A percentile compares a stretch with the other conserved stretches of the same genome.
Conservation (phyloP, 30 jellyfish, hydroid and myxozoan species). For the Aurelia aurita region DNA sequence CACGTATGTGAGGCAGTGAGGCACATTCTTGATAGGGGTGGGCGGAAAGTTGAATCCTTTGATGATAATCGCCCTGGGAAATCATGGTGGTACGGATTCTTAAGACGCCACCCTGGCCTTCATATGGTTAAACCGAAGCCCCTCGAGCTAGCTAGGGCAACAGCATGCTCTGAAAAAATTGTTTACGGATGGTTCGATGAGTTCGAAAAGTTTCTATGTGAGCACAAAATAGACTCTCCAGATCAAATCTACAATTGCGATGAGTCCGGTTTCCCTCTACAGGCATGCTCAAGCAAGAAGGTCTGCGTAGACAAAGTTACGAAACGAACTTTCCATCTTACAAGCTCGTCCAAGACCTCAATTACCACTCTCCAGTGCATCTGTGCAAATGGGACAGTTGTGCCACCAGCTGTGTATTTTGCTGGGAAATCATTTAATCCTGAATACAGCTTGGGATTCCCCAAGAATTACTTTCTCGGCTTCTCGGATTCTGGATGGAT, state of each 20-base stretch:
- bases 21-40: constrained; percentile 1
- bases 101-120: constrained; percentile 62
- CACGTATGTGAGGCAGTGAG: background rate
- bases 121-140: background rate
- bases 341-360: constrained; percentile 29
- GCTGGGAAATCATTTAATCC: constrained; percentile 36
- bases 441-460: constrained; percentile 60
- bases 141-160: no score
- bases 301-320: constrained; percentile 20
- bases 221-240: background rate
- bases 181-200: background rate
- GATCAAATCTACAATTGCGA: constrained; percentile 37
- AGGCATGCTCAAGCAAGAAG: constrained; percentile 5
- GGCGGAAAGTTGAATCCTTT: no score
- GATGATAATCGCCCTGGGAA: constrained; percentile 24
- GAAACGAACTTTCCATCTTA: constrained; percentile 28
- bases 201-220: constrained; percentile 19
- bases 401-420: constrained; percentile 35
- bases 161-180: background rate
- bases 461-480: constrained; percentile 32
- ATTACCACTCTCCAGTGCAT: constrained; percentile 47
- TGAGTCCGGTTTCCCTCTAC: constrained; percentile 47
- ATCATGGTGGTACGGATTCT: constrained; percentile 56
- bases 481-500: constrained; percentile 48
- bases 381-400: constrained; percentile 17